Conservation (phyloP, 2,113 vertebrate genomes). For the Hipposideros armiger region DNA sequence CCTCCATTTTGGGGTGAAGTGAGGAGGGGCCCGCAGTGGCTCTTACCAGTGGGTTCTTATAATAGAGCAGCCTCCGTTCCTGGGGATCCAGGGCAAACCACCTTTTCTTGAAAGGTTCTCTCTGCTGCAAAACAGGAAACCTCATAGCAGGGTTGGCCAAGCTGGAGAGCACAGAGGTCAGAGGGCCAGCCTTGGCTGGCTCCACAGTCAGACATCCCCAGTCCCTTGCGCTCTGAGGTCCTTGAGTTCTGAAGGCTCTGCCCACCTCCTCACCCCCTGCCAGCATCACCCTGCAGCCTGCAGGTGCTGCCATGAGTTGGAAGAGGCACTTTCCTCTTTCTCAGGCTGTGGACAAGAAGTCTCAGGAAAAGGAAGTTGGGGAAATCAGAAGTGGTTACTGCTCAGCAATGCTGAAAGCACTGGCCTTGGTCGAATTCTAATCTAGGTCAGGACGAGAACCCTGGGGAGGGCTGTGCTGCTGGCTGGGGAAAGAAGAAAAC, state of each 20-base stretch:
- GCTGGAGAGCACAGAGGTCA: neutral
- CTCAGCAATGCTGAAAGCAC: neutral
- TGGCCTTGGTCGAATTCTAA: neutral
- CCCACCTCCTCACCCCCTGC: neutral
- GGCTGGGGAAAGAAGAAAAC: neutral
- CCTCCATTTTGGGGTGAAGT: neutral
- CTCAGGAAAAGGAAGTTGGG: constrained; percentile 71
- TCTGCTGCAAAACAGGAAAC: constrained; percentile 89
- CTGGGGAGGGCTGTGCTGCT: no score
- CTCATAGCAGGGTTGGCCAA: constrained; percentile 25
- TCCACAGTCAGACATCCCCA: neutral
- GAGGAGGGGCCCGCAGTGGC: neutral
- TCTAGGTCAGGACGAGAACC: neutral
- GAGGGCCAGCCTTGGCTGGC: neutral
- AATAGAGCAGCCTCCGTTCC: constrained; percentile 94
- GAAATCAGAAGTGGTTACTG: constrained; percentile 52
- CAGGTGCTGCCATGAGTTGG: neutral
- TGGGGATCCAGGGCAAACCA: constrained; percentile 96
- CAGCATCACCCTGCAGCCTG: neutral
- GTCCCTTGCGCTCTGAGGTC: neutral
- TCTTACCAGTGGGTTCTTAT: constrained; percentile 94
- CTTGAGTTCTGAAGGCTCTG: neutral
- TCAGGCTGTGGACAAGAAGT: constrained; percentile 26
- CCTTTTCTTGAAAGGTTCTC: constrained; percentile 93
- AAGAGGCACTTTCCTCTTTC: constrained; percentile 54